A percentile compares a stretch with the other conserved stretches of the same genome.
phyloP scores from a whole-genome alignment of 2,797 vertebrate genomes.

The Nyctalus aviator region DNA sequence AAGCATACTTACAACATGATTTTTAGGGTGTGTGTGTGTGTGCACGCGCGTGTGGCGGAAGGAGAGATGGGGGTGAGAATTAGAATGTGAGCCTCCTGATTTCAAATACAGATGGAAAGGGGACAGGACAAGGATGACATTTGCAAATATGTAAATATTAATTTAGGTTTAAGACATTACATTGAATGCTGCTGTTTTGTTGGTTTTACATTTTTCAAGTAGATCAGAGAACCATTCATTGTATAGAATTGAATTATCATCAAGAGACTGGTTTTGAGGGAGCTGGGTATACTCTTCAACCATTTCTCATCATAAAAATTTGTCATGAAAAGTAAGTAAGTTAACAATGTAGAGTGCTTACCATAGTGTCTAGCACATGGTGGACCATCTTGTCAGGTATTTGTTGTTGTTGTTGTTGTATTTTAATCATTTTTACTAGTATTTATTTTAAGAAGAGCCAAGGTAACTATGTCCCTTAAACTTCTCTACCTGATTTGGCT shows the following conservation, averaged over 20 bases:
- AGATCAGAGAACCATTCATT: neutral
- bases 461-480: neutral
- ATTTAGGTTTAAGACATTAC: neutral
- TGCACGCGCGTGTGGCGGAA: too few relatives aligned
- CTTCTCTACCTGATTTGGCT: neutral
- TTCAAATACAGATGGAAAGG: neutral
- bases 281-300: neutral
- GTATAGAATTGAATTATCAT: neutral
- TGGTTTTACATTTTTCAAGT: slow-evolving; percentile 35
- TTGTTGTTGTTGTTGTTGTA: too few relatives aligned
- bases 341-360: neutral
- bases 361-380: neutral
- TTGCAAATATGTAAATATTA: slow-evolving; percentile 15
- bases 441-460: neutral
- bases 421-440: neutral
- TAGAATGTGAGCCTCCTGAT: neutral
- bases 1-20: neutral
- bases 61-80: neutral
- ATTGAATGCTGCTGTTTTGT: neutral
- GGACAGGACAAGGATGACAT: neutral
- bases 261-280: neutral
- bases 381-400: neutral
- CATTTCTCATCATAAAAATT: neutral
- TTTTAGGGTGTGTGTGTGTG: neutral
- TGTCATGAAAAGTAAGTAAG: neutral